Conservation (phyloP, 37 sponge, comb jelly and placozoan species). For the Amphimedon queenslandica region DNA sequence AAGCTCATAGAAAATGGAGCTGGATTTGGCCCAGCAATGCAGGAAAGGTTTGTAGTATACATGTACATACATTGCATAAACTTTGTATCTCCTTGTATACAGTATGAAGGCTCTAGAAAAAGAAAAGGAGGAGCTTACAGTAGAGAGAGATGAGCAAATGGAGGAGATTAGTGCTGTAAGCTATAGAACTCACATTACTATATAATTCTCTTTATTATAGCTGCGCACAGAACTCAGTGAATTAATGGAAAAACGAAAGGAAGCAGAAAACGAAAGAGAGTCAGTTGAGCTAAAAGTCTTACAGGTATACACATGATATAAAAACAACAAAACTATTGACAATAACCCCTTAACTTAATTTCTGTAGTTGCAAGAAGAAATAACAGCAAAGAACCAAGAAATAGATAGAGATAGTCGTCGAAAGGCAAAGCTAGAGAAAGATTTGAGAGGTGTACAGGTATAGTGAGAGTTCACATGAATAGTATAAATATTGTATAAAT, state of each 20-base stretch:
- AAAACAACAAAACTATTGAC: no score
- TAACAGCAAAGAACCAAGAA: slow-evolving; percentile 76
- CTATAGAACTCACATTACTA: no score
- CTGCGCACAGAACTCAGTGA: slow-evolving; percentile 54
- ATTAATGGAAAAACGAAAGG: slow-evolving; percentile 54
- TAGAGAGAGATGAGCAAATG: slow-evolving; percentile 72
- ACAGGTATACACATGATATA: slow-evolving; percentile 68
- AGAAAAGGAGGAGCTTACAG: slow-evolving; percentile 87
- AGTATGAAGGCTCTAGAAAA: slow-evolving; percentile 90
- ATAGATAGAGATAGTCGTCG: slow-evolving; percentile 76
- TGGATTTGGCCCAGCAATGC: slow-evolving; percentile 77
- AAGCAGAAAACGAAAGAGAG: slow-evolving; percentile 65
- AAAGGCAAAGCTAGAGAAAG: slow-evolving; percentile 93
- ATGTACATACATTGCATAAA: not conserved
- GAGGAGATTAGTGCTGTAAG: slow-evolving; percentile 76
- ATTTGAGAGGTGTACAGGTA: slow-evolving; percentile 58
- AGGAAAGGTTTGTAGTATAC: slow-evolving; percentile 50
- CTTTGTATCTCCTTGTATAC: not conserved
- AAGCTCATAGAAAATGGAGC: slow-evolving; percentile 97
- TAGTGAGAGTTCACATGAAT: not conserved
- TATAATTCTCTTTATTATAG: slow-evolving; percentile 29
- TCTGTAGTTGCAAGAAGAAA: slow-evolving; percentile 82
- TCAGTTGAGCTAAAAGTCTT: slow-evolving; percentile 66
- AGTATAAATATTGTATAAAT: not conserved
- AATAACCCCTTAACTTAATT: not conserved